These are phyloP conservation scores for Buphagus erythrorhynchus DNA, from an alignment of 2,797 vertebrate genomes.

Conservation along the genomic window DNA sequence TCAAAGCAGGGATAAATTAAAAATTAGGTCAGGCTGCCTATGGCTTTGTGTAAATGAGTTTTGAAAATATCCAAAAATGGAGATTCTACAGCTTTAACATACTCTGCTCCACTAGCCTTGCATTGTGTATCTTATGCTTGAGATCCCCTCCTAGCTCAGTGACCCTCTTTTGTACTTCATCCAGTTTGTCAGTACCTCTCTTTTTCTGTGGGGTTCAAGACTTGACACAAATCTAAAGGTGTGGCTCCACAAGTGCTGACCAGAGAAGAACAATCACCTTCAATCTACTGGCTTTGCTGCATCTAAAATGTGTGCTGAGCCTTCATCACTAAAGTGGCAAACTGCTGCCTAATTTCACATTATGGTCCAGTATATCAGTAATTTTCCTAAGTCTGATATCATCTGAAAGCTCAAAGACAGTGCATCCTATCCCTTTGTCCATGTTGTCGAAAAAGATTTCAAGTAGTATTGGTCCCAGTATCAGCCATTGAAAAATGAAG, in stretches of 20 bases:
- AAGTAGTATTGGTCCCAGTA: background rate
- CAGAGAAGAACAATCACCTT: background rate
- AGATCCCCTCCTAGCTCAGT: background rate
- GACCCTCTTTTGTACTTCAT: background rate
- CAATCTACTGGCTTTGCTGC: background rate
- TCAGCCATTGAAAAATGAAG: background rate
- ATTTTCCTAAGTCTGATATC: background rate
- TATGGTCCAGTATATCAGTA: background rate
- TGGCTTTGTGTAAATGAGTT: background rate
- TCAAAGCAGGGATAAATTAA: background rate
- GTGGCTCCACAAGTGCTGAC: background rate
- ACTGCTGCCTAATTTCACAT: background rate
- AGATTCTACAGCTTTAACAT: background rate
- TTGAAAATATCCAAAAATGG: background rate
- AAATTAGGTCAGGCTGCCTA: constrained; percentile 18
- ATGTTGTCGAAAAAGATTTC: background rate
- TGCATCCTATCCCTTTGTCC: background rate
- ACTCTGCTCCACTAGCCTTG: background rate
- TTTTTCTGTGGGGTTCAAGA: background rate
- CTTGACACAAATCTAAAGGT: background rate
- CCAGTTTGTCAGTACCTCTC: background rate
- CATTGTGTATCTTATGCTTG: background rate
- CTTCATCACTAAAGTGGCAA: background rate
- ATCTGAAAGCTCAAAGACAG: background rate
- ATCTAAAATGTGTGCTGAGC: background rate